These are phyloP conservation scores for Aleadryas rufinucha DNA, from an alignment of 2,113 vertebrate genomes.

Conservation along the genomic window DNA sequence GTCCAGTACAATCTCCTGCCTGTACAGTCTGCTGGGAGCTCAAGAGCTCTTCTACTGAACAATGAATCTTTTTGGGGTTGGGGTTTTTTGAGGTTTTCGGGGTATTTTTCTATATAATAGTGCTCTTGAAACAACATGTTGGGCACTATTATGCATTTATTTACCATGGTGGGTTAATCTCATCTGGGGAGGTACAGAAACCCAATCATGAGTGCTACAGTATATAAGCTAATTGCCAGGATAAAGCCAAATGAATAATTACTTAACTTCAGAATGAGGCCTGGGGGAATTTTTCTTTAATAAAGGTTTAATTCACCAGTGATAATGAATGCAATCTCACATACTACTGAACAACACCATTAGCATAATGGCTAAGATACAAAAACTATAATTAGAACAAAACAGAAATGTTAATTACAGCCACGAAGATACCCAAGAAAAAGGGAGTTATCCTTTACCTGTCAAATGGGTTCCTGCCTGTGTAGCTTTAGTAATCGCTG, in stretches of 20 bases:
- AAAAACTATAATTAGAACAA: conserved; percentile 86
- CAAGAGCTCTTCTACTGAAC: conserved; percentile 7
- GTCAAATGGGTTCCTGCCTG: neutral
- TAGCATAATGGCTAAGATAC: conserved; percentile 84
- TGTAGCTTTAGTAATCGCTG: neutral
- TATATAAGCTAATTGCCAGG: conserved; percentile 84
- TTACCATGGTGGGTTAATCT: conserved; percentile 78
- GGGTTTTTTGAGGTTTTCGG: neutral
- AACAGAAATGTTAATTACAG: conserved; percentile 83
- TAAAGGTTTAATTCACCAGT: conserved; percentile 88
- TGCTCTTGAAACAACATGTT: conserved; percentile 58
- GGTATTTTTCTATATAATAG: conserved; percentile 40
- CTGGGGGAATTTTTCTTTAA: conserved; percentile 84
- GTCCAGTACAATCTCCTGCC: conserved; percentile 60
- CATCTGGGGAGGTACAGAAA: conserved; percentile 79
- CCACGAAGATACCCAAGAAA: conserved; percentile 75
- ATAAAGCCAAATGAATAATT: conserved; percentile 87
- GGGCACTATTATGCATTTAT: conserved; percentile 73
- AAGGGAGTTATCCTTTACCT: conserved; percentile 54
- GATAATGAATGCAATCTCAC: conserved; percentile 88
- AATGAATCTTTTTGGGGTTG: neutral
- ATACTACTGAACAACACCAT: conserved; percentile 83
- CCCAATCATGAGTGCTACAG: conserved; percentile 76
- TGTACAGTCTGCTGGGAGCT: conserved; percentile 20
- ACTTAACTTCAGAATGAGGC: conserved; percentile 83